Conservation (phyloP, 2,797 vertebrate species). For the Acanthis flammea region DNA sequence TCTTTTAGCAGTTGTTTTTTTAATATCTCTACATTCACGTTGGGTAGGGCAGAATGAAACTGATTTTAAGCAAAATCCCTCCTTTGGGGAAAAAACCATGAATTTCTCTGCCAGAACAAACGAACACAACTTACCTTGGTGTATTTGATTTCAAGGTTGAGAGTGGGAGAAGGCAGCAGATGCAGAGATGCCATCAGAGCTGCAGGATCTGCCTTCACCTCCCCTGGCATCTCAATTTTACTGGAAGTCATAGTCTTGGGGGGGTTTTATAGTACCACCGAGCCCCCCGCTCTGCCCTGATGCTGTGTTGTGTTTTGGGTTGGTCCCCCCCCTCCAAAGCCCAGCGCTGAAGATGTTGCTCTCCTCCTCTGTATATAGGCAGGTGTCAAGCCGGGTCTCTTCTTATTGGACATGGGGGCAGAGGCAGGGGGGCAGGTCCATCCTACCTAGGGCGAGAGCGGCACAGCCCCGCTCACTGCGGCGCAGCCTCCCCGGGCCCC, state of each 20-base stretch:
- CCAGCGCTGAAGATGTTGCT: slow-evolving; percentile 75
- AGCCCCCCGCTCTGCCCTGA: slow-evolving; percentile 41
- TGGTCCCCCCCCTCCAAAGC: slow-evolving; percentile 18
- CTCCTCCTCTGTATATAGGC: slow-evolving; percentile 91
- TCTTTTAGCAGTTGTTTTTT: not conserved
- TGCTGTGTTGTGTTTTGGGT: slow-evolving; percentile 20
- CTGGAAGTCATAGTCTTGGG: slow-evolving; percentile 90
- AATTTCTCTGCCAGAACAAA: not conserved
- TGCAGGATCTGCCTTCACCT: slow-evolving; percentile 92
- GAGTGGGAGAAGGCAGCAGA: slow-evolving; percentile 91
- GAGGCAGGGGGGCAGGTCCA: slow-evolving; percentile 84
- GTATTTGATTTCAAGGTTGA: slow-evolving; percentile 95
- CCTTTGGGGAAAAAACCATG: not conserved
- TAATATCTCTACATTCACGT: not conserved
- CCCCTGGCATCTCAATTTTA: slow-evolving; percentile 91
- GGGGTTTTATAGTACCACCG: not conserved
- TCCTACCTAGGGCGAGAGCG: slow-evolving; percentile 80
- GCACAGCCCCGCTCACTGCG: slow-evolving; percentile 32
- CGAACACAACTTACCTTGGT: slow-evolving; percentile 85
- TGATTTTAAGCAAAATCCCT: slow-evolving; percentile 14
- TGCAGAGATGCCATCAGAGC: slow-evolving; percentile 96
- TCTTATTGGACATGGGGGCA: slow-evolving; percentile 89
- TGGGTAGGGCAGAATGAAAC: not conserved
- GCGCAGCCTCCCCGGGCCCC: not conserved
- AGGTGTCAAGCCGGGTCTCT: slow-evolving; percentile 90